phyloP scores from a whole-genome alignment of 2,797 vertebrate genomes.

The Linurgus olivaceus region DNA sequence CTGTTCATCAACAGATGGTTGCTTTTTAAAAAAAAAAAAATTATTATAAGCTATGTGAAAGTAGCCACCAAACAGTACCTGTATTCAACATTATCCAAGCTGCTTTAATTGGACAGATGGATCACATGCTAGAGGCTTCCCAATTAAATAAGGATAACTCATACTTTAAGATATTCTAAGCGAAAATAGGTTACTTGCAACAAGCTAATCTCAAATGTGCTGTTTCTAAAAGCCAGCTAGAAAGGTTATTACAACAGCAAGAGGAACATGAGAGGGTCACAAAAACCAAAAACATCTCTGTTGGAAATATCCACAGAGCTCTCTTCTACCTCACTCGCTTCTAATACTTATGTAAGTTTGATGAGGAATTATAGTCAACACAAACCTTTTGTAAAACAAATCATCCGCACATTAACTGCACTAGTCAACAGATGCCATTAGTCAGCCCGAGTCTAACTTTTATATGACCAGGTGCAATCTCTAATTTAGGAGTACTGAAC shows the following conservation, averaged over 20 bases:
- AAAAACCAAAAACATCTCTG: background rate
- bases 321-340: background rate
- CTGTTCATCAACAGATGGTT: constrained; percentile 59
- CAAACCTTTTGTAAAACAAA: background rate
- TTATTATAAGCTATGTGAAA: constrained; percentile 21
- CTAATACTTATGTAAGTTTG: background rate
- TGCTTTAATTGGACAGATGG: background rate
- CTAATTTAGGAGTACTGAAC: background rate
- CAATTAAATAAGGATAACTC: background rate
- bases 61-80: constrained; percentile 33
- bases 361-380: background rate
- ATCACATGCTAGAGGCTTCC: background rate
- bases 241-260: background rate
- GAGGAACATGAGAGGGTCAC: background rate
- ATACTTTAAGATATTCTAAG: background rate
- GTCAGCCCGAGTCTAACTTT: background rate
- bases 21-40: background rate
- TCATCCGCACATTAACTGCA: background rate
- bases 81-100: background rate
- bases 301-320: background rate
- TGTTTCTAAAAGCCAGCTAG: background rate
- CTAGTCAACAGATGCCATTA: background rate
- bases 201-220: background rate
- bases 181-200: background rate
- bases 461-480: background rate